Conservation (phyloP, 2,113 vertebrate genomes). For the Glaucidium brasilianum region DNA sequence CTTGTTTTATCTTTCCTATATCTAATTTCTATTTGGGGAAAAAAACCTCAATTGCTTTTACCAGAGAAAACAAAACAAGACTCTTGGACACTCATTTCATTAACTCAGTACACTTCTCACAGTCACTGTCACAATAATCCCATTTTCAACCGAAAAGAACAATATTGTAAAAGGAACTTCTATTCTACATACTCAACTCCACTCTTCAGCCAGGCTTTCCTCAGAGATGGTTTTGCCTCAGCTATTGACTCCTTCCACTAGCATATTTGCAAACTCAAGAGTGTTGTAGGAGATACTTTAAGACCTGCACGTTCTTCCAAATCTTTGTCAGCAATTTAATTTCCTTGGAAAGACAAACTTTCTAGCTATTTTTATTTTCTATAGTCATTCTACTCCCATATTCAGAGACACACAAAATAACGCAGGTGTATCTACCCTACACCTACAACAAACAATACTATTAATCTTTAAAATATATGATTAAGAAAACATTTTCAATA, state of each 20-base stretch:
- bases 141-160: not conserved
- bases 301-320: not conserved
- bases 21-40: not conserved
- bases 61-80: not conserved
- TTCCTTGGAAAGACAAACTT: not conserved
- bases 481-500: not conserved
- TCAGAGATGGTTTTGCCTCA: not conserved
- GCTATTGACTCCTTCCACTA: not conserved
- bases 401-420: not conserved
- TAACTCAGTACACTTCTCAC: not conserved
- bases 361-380: not conserved
- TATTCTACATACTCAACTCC: not conserved
- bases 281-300: not conserved
- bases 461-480: not conserved
- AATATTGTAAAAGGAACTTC: not conserved
- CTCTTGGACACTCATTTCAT: not conserved
- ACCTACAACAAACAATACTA: not conserved
- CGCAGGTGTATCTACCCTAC: not conserved
- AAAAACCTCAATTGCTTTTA: not conserved
- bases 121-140: not conserved
- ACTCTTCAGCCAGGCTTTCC: not conserved
- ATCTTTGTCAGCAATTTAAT: not conserved
- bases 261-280: not conserved
- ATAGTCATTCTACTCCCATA: not conserved
- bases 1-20: not conserved